phyloP scores from a whole-genome alignment of 2,797 vertebrate species.

The Ispidina picta region DNA sequence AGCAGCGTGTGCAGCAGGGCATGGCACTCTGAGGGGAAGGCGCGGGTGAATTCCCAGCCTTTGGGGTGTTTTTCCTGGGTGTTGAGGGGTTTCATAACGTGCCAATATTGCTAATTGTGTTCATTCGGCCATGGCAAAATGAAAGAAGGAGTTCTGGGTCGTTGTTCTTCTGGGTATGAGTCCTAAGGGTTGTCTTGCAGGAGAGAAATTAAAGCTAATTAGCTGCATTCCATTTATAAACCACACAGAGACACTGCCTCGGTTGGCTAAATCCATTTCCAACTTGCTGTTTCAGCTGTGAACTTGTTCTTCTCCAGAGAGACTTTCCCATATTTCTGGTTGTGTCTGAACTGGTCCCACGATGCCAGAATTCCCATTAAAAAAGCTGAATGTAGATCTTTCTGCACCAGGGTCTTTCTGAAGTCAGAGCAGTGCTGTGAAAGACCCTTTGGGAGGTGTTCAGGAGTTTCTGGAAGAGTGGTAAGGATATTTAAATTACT shows the following conservation, averaged over 20 bases:
- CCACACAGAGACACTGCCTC: background rate
- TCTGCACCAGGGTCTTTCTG: background rate
- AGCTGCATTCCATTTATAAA: background rate
- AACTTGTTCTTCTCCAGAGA: background rate
- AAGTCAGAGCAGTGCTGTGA: background rate
- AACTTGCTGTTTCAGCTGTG: background rate
- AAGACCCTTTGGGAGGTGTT: background rate
- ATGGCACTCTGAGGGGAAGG: background rate
- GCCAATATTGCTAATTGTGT: background rate
- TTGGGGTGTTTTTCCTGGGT: background rate
- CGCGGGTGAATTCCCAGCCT: accelerated
- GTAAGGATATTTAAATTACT: accelerated
- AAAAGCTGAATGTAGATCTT: background rate
- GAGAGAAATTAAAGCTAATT: background rate
- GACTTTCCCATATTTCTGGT: background rate
- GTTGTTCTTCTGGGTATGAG: background rate
- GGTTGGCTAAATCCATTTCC: background rate
- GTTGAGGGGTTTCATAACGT: background rate
- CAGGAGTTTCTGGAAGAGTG: background rate
- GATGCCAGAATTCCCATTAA: background rate
- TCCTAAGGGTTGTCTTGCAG: background rate
- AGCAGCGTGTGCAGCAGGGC: background rate
- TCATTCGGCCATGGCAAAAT: background rate
- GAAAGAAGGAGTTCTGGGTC: background rate
- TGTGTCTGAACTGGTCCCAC: accelerated